A percentile compares a stretch with the other conserved stretches of the same genome.
Evolutionary conservation across 30 jellyfish, hydroid and myxozoan genomes (phyloP).

Genomic region (Hydractinia echinata): DNA sequence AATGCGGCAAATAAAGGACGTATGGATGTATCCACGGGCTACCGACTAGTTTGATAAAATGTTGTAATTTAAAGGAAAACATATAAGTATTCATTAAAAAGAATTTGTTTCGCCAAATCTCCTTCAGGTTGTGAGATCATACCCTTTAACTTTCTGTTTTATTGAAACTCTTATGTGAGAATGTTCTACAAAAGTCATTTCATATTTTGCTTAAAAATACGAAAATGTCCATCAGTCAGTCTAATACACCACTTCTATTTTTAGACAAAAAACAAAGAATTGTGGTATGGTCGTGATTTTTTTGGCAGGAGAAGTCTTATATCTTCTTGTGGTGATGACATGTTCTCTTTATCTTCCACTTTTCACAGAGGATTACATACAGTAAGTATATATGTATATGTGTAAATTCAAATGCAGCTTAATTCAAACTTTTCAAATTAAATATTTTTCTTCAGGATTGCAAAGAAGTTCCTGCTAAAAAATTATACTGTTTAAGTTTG

Average conservation of each 20-base stretch:
- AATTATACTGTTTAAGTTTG: constrained; percentile 38
- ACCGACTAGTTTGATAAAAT: too few relatives aligned
- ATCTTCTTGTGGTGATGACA: constrained; percentile 21
- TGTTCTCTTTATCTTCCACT: constrained; percentile 57
- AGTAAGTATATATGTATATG: constrained; percentile 15
- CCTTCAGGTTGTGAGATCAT: too few relatives aligned
- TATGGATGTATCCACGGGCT: too few relatives aligned
- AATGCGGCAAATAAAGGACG: too few relatives aligned
- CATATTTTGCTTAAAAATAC: too few relatives aligned
- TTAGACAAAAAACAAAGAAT: constrained; percentile 26
- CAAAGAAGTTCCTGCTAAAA: constrained; percentile 73
- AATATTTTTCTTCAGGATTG: constrained; percentile 37
- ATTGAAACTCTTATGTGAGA: too few relatives aligned
- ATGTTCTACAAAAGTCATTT: too few relatives aligned
- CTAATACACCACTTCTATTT: neutral
- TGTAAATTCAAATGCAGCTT: neutral
- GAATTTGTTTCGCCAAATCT: too few relatives aligned
- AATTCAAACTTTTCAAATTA: neutral
- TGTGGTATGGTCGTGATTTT: constrained; percentile 94
- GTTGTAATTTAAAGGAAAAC: too few relatives aligned
- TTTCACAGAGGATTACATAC: neutral
- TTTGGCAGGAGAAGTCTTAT: constrained; percentile 82
- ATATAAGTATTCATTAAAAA: too few relatives aligned
- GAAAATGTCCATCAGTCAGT: neutral
- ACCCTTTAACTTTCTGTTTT: too few relatives aligned